Evolutionary conservation across 2,797 vertebrate genomes (phyloP).

Genomic region (Rhadinocentrus ornatus): DNA sequence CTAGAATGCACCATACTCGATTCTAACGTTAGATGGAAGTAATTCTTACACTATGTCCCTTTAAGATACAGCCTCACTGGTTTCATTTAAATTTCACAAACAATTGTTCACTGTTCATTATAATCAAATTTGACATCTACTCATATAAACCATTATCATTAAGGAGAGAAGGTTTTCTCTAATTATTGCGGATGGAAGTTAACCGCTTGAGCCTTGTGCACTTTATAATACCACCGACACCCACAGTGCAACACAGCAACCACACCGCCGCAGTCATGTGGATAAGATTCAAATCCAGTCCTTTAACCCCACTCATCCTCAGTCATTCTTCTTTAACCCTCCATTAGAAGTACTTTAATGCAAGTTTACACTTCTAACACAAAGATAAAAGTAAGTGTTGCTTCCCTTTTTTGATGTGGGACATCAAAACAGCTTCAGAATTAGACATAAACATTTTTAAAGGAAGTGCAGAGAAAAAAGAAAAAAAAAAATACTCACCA

Average conservation of each 20-base stretch:
- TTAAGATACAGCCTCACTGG: neutral
- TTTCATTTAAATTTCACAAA: neutral
- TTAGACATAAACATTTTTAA: neutral
- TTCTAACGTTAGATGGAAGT: no score
- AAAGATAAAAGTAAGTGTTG: neutral
- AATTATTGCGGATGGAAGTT: neutral
- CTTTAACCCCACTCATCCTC: conserved; percentile 20
- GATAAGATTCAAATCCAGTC: conserved; percentile 18
- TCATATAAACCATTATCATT: neutral
- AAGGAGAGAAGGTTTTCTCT: conserved; percentile 1
- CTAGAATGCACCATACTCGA: no score
- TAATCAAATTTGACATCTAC: neutral
- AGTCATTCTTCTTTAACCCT: conserved; percentile 12
- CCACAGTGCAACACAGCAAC: conserved; percentile 2
- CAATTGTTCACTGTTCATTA: neutral
- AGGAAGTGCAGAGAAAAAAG: neutral
- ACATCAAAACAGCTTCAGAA: conserved; percentile 7
- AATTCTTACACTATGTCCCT: no score
- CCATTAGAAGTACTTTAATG: conserved; percentile 7
- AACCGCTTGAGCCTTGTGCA: conserved; percentile 1
- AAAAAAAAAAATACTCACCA: no score
- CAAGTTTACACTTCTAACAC: conserved; percentile 26
- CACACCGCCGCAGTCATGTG: neutral
- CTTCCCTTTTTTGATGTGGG: neutral
- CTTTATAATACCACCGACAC: conserved; percentile 12